These are phyloP conservation scores for Pheosia gnoma DNA, from an alignment of 2,888 invertebrate genomes.

Conservation along the genomic window DNA sequence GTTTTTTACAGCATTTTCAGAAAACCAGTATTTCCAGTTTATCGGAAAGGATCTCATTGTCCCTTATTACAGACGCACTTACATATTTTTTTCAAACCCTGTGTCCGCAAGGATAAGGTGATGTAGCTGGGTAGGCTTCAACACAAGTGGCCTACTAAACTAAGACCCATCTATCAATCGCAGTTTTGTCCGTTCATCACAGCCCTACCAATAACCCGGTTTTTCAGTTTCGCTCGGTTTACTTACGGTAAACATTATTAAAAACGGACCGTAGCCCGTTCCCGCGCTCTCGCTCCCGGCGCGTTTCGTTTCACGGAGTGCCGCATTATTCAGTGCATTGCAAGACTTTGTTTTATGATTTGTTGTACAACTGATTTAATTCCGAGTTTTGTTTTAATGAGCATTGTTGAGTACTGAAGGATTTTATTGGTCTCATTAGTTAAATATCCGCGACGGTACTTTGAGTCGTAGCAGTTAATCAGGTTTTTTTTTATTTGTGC, in stretches of 20 bases:
- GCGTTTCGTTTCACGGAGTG: slow-evolving; percentile 23
- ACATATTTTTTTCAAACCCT: too few species aligned
- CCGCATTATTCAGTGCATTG: slow-evolving; percentile 23
- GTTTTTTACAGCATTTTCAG: too few species aligned
- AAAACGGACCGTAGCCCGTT: slow-evolving; percentile 35
- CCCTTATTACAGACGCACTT: too few species aligned
- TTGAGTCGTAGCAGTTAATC: background rate
- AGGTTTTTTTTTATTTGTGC: too few species aligned
- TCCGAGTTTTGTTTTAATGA: background rate
- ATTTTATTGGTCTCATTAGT: slow-evolving; percentile 1
- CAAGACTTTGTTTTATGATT: slow-evolving; percentile 21
- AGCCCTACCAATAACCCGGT: slow-evolving; percentile 22
- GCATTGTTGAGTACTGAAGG: background rate
- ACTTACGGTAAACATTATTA: slow-evolving; percentile 52
- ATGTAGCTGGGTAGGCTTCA: too few species aligned
- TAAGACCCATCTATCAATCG: background rate
- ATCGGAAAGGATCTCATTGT: too few species aligned
- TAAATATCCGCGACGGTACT: background rate
- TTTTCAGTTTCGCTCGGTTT: slow-evolving; percentile 37
- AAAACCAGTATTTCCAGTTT: too few species aligned
- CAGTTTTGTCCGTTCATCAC: background rate
- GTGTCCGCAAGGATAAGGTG: too few species aligned
- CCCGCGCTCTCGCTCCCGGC: slow-evolving; percentile 16
- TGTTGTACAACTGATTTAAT: slow-evolving; percentile 4
- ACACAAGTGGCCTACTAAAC: too few species aligned